These are phyloP conservation scores for Diorhabda elongata DNA, from an alignment of 1,140 invertebrate genomes.

Conservation along the genomic window DNA sequence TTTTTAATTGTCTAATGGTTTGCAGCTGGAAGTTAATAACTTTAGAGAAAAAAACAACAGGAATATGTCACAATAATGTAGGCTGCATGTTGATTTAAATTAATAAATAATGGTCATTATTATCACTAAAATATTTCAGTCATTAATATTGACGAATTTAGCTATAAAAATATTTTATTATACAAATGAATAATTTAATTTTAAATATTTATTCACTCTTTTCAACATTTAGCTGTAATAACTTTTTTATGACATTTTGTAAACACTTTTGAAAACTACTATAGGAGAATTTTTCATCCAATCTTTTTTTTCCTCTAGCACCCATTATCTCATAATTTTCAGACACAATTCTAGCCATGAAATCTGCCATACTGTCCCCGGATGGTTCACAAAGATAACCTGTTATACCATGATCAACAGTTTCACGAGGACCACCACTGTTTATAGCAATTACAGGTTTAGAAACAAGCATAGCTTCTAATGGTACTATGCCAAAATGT, in stretches of 20 bases:
- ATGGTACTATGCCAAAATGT: slow-evolving; percentile 99
- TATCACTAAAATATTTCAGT: too few species aligned
- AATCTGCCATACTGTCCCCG: slow-evolving; percentile 68
- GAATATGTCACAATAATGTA: too few species aligned
- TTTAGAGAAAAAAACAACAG: too few species aligned
- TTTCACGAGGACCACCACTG: slow-evolving; percentile 94
- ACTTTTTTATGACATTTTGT: slow-evolving; percentile 22
- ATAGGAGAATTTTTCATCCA: slow-evolving; percentile 77
- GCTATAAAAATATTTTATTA: slow-evolving; percentile 6
- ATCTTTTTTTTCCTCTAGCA: slow-evolving; percentile 62
- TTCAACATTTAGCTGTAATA: background rate
- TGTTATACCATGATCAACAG: slow-evolving; percentile 80
- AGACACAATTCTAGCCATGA: slow-evolving; percentile 65
- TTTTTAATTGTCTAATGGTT: too few species aligned
- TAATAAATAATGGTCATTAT: too few species aligned
- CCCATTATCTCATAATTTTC: slow-evolving; percentile 62
- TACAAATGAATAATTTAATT: background rate
- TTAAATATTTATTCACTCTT: slow-evolving; percentile 5
- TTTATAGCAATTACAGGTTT: slow-evolving; percentile 94
- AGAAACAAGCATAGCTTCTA: slow-evolving; percentile 94
- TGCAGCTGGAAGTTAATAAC: too few species aligned
- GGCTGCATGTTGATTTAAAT: too few species aligned
- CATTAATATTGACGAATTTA: slow-evolving; percentile 5
- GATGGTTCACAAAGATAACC: slow-evolving; percentile 79
- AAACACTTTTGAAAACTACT: slow-evolving; percentile 39